A percentile compares a stretch with the other conserved stretches of the same genome.
These are phyloP conservation scores for Oncopodura yosiiana DNA, from an alignment of 1,140 invertebrate genomes.

Conservation along the genomic window DNA sequence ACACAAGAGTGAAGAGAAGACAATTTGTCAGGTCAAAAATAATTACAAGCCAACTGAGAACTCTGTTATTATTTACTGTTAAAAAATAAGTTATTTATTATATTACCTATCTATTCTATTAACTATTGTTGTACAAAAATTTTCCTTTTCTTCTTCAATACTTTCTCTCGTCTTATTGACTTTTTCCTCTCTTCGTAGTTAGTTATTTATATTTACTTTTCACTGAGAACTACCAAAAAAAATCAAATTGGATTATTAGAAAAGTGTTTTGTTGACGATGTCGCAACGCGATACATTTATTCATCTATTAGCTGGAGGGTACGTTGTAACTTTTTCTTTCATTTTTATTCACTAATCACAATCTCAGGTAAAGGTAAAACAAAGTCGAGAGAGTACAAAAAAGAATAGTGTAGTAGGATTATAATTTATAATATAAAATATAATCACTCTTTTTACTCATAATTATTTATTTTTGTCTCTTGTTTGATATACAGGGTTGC, in stretches of 20 bases:
- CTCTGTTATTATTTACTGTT: no score
- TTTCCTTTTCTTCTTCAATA: neutral
- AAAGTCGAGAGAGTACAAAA: no score
- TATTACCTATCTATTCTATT: neutral
- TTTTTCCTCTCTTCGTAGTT: neutral
- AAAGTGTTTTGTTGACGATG: conserved; percentile 32
- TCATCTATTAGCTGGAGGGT: conserved; percentile 79
- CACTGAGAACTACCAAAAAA: conserved; percentile 14
- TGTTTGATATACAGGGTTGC: conserved; percentile 61
- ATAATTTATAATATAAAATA: conserved; percentile 16
- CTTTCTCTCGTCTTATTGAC: neutral
- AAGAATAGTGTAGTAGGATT: conserved; percentile 27
- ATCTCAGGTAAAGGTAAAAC: conserved; percentile 5
- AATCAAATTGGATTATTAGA: conserved; percentile 27
- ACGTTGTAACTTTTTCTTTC: conserved; percentile 41
- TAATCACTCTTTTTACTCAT: neutral
- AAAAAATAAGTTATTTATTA: no score
- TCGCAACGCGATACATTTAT: conserved; percentile 62
- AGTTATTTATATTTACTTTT: neutral
- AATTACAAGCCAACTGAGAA: no score
- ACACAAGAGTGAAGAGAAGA: no score
- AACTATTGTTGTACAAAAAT: neutral
- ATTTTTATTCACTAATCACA: conserved; percentile 34
- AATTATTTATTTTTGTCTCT: conserved; percentile 5
- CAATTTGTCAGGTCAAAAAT: no score